These are phyloP conservation scores for Psococerastis gibbosa DNA, from an alignment of 2,888 invertebrate genomes.

Conservation along the genomic window DNA sequence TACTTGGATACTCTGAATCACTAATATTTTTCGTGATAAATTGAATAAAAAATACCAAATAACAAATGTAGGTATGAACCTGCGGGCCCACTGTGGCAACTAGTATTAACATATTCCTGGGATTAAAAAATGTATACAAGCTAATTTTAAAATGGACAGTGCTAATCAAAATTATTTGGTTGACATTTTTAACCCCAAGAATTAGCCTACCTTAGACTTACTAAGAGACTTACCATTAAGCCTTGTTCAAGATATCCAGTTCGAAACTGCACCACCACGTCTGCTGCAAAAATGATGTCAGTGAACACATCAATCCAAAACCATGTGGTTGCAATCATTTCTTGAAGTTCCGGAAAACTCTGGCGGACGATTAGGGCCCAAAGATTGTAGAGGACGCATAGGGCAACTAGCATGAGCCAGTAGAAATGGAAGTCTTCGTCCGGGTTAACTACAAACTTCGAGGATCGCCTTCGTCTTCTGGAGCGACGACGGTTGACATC, in stretches of 20 bases:
- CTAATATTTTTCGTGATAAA: no score
- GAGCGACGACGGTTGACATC: slow-evolving; percentile 37
- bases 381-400: slow-evolving; percentile 82
- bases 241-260: slow-evolving; percentile 93
- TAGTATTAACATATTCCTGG: no score
- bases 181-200: no score
- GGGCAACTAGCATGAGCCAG: slow-evolving; percentile 78
- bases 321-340: slow-evolving; percentile 56
- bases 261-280: slow-evolving; percentile 77
- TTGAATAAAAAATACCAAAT: no score
- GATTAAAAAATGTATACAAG: no score
- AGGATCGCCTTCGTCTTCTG: slow-evolving; percentile 37
- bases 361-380: slow-evolving; percentile 92
- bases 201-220: no score
- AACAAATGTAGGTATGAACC: no score
- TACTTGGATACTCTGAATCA: no score
- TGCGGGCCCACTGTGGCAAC: no score
- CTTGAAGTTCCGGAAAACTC: slow-evolving; percentile 80
- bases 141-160: no score
- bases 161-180: not conserved
- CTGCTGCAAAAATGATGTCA: slow-evolving; percentile 71
- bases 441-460: slow-evolving; percentile 75
- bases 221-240: slow-evolving; percentile 52
- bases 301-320: slow-evolving; percentile 63
- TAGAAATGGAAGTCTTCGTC: slow-evolving; percentile 93